Percentiles rank a stretch among this genome's conserved stretches.
phyloP scores from a whole-genome alignment of 2,797 vertebrate species.

The Hafferia zeledoni region DNA sequence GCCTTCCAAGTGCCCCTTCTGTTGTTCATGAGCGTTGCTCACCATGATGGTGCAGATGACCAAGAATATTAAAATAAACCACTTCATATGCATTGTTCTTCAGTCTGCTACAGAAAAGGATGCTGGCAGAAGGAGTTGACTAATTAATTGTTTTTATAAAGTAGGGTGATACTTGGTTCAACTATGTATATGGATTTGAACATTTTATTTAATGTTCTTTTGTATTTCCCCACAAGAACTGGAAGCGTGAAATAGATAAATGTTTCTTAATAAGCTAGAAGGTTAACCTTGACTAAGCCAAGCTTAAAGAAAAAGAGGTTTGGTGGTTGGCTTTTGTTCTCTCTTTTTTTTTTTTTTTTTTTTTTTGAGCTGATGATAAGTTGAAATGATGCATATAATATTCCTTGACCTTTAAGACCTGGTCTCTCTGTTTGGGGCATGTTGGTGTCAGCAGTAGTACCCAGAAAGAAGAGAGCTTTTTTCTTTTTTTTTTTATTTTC shows the following conservation, averaged over 20 bases:
- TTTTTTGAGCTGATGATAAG: not conserved
- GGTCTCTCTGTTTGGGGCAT: not conserved
- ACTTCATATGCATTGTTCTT: not conserved
- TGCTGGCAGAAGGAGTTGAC: not conserved
- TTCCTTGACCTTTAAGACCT: constrained; percentile 16
- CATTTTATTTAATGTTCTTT: not conserved
- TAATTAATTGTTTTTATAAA: not conserved
- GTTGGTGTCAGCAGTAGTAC: not conserved
- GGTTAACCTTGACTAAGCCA: not conserved
- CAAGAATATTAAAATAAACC: not conserved
- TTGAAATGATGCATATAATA: constrained; percentile 5
- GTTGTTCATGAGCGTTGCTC: accelerated
- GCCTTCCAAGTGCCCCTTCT: not conserved
- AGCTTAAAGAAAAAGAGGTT: not conserved
- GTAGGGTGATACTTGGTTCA: not conserved
- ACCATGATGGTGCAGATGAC: not conserved
- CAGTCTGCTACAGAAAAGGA: not conserved
- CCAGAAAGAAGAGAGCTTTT: not conserved
- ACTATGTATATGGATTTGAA: not conserved
- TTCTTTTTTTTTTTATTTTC: not conserved
- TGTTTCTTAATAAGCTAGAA: not conserved
- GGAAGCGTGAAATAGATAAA: not conserved
- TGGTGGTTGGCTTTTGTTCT: not conserved
- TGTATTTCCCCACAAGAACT: not conserved
- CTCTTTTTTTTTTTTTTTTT: no score